These are phyloP conservation scores for Chelon auratus DNA, from an alignment of 2,797 vertebrate genomes.

Conservation along the genomic window DNA sequence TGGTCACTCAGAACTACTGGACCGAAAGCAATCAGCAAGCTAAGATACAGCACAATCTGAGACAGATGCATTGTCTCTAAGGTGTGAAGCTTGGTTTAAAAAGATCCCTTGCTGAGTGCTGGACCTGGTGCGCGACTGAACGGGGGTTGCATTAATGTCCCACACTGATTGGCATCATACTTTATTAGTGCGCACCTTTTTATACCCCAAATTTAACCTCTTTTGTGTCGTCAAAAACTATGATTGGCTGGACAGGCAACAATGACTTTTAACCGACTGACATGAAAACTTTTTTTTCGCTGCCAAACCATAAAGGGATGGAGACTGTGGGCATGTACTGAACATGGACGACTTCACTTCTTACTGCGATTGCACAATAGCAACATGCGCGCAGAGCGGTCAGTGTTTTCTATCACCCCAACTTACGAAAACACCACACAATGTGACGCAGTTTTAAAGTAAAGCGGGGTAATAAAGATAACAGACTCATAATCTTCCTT, in stretches of 20 bases:
- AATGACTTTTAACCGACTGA: slow-evolving; percentile 94
- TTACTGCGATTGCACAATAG: slow-evolving; percentile 41
- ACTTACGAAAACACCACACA: background rate
- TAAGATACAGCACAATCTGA: slow-evolving; percentile 85
- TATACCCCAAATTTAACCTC: slow-evolving; percentile 96
- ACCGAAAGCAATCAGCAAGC: slow-evolving; percentile 88
- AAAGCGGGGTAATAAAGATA: background rate
- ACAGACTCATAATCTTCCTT: background rate
- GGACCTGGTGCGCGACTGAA: slow-evolving; percentile 51
- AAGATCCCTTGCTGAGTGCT: slow-evolving; percentile 56
- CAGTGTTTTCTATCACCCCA: background rate
- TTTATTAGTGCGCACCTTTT: slow-evolving; percentile 93
- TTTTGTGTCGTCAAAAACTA: slow-evolving; percentile 92
- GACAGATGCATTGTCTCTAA: slow-evolving; percentile 88
- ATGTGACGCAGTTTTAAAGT: background rate
- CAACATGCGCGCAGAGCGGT: background rate
- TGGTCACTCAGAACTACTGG: slow-evolving; percentile 88
- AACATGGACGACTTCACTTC: slow-evolving; percentile 40
- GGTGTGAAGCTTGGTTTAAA: slow-evolving; percentile 59
- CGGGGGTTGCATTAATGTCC: slow-evolving; percentile 79
- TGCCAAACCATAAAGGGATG: slow-evolving; percentile 86
- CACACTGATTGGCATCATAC: slow-evolving; percentile 91
- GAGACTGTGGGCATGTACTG: slow-evolving; percentile 53
- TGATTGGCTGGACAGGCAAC: slow-evolving; percentile 96
- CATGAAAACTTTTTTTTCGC: slow-evolving; percentile 86